Percentiles rank a stretch among this genome's conserved stretches.
Conservation (phyloP, 2,888 invertebrate species). For the Eupithecia tripunctaria region DNA sequence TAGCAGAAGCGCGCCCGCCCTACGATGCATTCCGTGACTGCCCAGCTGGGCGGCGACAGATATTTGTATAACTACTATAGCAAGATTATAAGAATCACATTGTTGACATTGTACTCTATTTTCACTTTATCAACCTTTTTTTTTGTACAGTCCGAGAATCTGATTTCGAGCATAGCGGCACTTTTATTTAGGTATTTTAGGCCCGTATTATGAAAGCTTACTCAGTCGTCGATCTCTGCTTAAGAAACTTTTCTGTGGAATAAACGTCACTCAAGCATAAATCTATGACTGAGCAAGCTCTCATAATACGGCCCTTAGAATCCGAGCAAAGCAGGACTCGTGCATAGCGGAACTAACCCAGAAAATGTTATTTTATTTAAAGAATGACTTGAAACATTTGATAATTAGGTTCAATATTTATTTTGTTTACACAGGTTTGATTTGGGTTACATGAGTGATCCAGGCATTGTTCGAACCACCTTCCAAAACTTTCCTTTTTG, state of each 20-base stretch:
- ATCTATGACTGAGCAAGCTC: too few species aligned
- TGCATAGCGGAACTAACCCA: too few species aligned
- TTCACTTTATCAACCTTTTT: neutral
- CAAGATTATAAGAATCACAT: neutral
- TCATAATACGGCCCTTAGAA: too few species aligned
- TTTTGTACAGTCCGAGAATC: too few species aligned
- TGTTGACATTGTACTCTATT: neutral
- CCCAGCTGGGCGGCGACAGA: constrained; percentile 35
- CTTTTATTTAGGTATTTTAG: too few species aligned
- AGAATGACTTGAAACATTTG: neutral
- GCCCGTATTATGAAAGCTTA: too few species aligned
- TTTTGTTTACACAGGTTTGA: too few species aligned
- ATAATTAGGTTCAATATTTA: neutral
- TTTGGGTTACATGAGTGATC: neutral
- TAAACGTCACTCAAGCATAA: too few species aligned
- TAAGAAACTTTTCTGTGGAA: too few species aligned
- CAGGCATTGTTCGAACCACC: neutral
- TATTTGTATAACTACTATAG: constrained; percentile 12
- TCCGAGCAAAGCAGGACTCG: too few species aligned
- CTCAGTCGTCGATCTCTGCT: too few species aligned
- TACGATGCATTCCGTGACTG: constrained; percentile 38
- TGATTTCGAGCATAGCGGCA: too few species aligned
- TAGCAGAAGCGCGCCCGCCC: constrained; percentile 58
- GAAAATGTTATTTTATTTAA: neutral
- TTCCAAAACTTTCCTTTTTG: neutral